Conservation (phyloP, 1,140 invertebrate genomes). For the Drosophila suzukii region DNA sequence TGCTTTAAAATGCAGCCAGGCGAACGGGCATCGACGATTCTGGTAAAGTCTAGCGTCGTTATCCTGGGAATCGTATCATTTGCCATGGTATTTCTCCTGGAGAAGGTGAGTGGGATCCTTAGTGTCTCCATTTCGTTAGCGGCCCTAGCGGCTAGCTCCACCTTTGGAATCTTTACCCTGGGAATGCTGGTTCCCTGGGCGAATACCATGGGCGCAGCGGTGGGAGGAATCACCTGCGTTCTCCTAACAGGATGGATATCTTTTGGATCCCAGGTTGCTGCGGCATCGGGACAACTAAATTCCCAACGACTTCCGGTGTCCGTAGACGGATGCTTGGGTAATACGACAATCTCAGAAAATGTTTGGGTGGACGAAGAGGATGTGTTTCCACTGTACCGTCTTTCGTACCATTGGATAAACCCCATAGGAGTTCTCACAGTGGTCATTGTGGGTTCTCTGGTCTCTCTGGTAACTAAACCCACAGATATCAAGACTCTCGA, state of each 20-base stretch:
- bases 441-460: conserved; percentile 87
- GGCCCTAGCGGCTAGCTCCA: conserved; percentile 92
- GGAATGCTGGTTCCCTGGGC: conserved; percentile 94
- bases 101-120: conserved; percentile 89
- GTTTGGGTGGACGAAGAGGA: conserved; percentile 84
- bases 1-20: conserved; percentile 87
- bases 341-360: conserved; percentile 52
- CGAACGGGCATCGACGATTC: conserved; percentile 87
- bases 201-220: conserved; percentile 88
- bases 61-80: conserved; percentile 88
- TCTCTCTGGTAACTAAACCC: conserved; percentile 88
- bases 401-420: conserved; percentile 92
- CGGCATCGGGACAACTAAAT: conserved; percentile 81
- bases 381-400: conserved; percentile 89
- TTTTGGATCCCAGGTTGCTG: conserved; percentile 85
- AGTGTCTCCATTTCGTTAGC: conserved; percentile 91
- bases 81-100: conserved; percentile 88
- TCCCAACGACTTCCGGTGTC: conserved; percentile 83
- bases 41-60: conserved; percentile 88
- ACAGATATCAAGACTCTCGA: conserved; percentile 86
- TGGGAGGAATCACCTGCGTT: conserved; percentile 86
- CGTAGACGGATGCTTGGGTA: conserved; percentile 74
- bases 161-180: conserved; percentile 93
- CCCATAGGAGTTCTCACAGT: conserved; percentile 87
- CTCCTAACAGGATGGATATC: conserved; percentile 86